A percentile compares a stretch with the other conserved stretches of the same genome.
Conservation (phyloP, 2,113 vertebrate species). For the Corythaeola cristata region DNA sequence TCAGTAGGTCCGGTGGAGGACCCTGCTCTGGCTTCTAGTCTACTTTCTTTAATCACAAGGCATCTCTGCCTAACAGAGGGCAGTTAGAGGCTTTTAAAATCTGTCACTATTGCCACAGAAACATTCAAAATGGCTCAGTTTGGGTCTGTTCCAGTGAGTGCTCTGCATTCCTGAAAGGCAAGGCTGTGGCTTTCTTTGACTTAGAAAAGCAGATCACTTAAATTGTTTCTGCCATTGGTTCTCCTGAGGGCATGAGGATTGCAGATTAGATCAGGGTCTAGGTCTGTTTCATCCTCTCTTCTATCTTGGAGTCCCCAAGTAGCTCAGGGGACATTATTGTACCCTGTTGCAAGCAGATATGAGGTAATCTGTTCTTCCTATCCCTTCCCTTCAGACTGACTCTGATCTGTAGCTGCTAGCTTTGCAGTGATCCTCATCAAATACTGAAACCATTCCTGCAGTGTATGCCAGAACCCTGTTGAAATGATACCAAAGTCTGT, state of each 20-base stretch:
- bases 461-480: background rate
- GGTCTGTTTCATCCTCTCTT: background rate
- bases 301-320: fast-evolving
- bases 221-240: background rate
- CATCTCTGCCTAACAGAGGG: background rate
- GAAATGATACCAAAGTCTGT: background rate
- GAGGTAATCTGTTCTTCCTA: background rate
- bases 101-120: background rate
- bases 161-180: background rate
- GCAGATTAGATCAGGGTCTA: background rate
- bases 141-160: background rate
- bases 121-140: background rate
- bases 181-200: background rate
- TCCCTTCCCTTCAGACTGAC: background rate
- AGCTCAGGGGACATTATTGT: background rate
- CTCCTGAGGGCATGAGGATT: background rate
- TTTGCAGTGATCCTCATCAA: background rate
- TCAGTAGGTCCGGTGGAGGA: background rate
- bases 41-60: background rate
- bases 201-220: background rate
- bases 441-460: background rate
- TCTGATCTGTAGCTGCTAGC: background rate
- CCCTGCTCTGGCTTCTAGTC: background rate
- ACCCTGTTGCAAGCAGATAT: background rate
- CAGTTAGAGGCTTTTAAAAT: background rate